Conservation (phyloP, 1,140 invertebrate genomes). For the Drosophila varians region DNA sequence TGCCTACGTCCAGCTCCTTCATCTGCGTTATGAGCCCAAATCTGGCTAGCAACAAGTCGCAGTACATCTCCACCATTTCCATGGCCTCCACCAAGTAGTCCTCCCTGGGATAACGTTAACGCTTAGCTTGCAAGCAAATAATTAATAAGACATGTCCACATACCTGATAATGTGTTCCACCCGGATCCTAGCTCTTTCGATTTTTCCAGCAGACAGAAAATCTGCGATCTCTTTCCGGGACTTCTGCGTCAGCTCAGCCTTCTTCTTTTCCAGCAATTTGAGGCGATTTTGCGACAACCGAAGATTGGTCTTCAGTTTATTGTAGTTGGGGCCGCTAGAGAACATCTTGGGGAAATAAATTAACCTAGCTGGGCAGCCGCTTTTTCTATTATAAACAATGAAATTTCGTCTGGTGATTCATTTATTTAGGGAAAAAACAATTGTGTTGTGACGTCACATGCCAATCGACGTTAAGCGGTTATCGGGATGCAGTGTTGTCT, state of each 20-base stretch:
- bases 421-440: constrained; percentile 54
- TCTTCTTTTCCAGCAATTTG: constrained; percentile 99
- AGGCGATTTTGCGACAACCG: constrained; percentile 95
- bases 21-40: constrained; percentile 99
- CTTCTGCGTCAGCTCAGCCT: constrained; percentile 97
- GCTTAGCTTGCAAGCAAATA: background rate
- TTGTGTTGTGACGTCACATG: constrained; percentile 54
- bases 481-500: background rate
- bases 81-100: constrained; percentile 99
- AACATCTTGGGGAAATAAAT: constrained; percentile 87
- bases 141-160: background rate
- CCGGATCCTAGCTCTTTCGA: constrained; percentile 96
- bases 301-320: constrained; percentile 98
- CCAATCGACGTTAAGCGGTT: background rate
- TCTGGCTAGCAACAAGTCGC: constrained; percentile 97
- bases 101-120: constrained; percentile 87
- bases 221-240: constrained; percentile 98
- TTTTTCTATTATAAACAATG: constrained; percentile 30
- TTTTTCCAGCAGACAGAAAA: constrained; percentile 95
- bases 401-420: constrained; percentile 57
- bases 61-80: constrained; percentile 99
- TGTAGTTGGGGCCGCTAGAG: constrained; percentile 94
- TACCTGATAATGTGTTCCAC: constrained; percentile 98
- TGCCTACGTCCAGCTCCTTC: constrained; percentile 97
- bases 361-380: background rate